Evolutionary conservation across 2,113 vertebrate species (phyloP), one percentile per base, ranked within the genome.

Genomic region (Tautogolabrus adspersus): DNA sequence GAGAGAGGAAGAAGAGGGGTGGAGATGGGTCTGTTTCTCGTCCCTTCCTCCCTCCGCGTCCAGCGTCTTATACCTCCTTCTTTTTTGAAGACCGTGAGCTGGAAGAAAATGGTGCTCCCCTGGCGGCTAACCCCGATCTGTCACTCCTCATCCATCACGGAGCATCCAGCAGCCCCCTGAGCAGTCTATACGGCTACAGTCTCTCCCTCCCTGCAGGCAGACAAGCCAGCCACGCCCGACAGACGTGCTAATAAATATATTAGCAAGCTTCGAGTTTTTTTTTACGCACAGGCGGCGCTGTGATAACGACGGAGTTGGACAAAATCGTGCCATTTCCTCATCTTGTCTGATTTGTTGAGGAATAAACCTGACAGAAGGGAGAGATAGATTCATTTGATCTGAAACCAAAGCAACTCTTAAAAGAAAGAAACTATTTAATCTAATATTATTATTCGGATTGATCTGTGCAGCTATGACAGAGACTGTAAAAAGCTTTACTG

Each of bases 141-240:
- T 95, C 96, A 95, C 60, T 89, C 85, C 84, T 88, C 90, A 97
- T 97, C 93, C 91, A 94, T 95, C 94, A 94, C 44, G 72, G 69
- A 80, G 75, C 88, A 88, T 89, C 84, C 86, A 81, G 64, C 83
- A 83, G 80, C 85, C 87, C 49, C 88, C 62, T 69, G 79, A 87
- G 83, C 83, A 73, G 82, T 83, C 69, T 77, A 73, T 79, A 76
- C 79, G 62, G 76, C 88, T 87, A 23, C 49, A 69, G 75, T 84
- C 79, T 69, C 46, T 19, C 18, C 75, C 30, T 6, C 15, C 11
- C 12, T 11, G 22, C 26, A 30, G 46, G 77, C 86, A 81, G 70
- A 62, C 58, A 5, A 81, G 66, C 62, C 86, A 78, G 87, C 93
- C 92, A 91, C 93, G 89, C 93, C 93, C 94, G 80, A 78, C 71